Percentiles rank a stretch among this genome's conserved stretches.
These are phyloP conservation scores for Trilocha varians DNA, from an alignment of 2,888 invertebrate genomes.

Conservation along the genomic window DNA sequence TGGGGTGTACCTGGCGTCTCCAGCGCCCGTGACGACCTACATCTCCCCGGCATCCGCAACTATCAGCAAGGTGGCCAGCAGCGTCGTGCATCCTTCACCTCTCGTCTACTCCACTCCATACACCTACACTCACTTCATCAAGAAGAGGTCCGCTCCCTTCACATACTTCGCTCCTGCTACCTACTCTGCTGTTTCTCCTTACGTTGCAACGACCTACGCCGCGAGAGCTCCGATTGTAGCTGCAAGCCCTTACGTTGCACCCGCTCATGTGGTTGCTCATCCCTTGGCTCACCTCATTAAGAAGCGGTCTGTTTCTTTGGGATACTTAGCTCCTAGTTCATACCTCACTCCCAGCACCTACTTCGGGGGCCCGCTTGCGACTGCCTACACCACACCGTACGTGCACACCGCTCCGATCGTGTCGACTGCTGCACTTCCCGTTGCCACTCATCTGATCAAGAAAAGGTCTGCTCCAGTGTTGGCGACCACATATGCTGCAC, in stretches of 20 bases:
- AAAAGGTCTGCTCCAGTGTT: constrained; percentile 1
- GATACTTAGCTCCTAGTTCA: constrained; percentile 8
- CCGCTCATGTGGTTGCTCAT: constrained; percentile 23
- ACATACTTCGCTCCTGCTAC: constrained; percentile 20
- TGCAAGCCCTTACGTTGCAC: not conserved
- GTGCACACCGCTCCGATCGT: constrained; percentile 3
- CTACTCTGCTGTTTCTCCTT: constrained; percentile 14
- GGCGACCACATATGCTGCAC: not conserved
- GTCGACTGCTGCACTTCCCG: not conserved
- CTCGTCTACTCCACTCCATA: constrained; percentile 7
- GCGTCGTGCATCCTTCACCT: not conserved
- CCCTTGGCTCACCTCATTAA: constrained; percentile 11
- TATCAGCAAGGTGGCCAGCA: not conserved
- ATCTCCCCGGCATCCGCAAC: not conserved
- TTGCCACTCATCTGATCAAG: constrained; percentile 2
- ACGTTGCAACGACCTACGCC: constrained; percentile 10
- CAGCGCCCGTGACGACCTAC: not conserved
- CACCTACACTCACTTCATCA: constrained; percentile 38
- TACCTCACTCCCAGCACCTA: constrained; percentile 1
- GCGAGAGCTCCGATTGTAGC: constrained; percentile 8
- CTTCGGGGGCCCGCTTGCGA: constrained; percentile 5
- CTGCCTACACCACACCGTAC: not conserved
- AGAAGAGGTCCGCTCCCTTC: constrained; percentile 28
- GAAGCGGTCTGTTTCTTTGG: constrained; percentile 7
- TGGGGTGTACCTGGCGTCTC: not conserved